These are phyloP conservation scores for Dysdera silvatica DNA, from an alignment of 1,140 invertebrate genomes.

Conservation along the genomic window DNA sequence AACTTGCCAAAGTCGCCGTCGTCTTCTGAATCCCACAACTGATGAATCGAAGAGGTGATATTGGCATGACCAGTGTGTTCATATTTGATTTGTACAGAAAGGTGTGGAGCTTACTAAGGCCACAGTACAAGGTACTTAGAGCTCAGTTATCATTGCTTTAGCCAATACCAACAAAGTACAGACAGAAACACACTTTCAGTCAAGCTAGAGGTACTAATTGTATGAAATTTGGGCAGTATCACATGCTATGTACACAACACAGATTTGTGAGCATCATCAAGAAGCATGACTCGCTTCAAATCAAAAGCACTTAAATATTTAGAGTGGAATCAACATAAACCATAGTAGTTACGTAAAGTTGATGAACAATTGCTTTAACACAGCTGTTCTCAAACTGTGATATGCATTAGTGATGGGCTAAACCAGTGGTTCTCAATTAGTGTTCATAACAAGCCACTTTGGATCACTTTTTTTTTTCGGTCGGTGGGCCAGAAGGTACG, in stretches of 20 bases:
- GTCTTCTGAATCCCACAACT: not conserved
- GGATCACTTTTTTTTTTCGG: no score
- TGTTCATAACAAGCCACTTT: no score
- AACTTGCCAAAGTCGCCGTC: not conserved
- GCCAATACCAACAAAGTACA: conserved; percentile 9
- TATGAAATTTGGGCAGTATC: conserved; percentile 21
- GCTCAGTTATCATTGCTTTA: conserved; percentile 2
- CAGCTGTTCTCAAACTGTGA: no score
- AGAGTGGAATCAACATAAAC: no score
- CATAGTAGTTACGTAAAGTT: no score
- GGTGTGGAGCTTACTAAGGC: conserved; percentile 25
- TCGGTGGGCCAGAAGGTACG: no score
- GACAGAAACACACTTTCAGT: conserved; percentile 16
- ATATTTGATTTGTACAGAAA: conserved; percentile 24
- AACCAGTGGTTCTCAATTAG: no score
- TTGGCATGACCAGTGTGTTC: conserved; percentile 6
- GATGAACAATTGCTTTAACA: no score
- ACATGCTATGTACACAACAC: conserved; percentile 29
- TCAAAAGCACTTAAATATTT: conserved; percentile 21
- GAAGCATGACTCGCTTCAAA: no score
- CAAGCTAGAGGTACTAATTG: conserved; percentile 23
- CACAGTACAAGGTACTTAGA: conserved; percentile 27
- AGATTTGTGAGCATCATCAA: no score
- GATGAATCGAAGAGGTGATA: not conserved
- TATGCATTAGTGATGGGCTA: no score